A percentile compares a stretch with the other conserved stretches of the same genome.
These are phyloP conservation scores for Eupithecia insigniata DNA, from an alignment of 2,888 invertebrate species.

Conservation along the genomic window DNA sequence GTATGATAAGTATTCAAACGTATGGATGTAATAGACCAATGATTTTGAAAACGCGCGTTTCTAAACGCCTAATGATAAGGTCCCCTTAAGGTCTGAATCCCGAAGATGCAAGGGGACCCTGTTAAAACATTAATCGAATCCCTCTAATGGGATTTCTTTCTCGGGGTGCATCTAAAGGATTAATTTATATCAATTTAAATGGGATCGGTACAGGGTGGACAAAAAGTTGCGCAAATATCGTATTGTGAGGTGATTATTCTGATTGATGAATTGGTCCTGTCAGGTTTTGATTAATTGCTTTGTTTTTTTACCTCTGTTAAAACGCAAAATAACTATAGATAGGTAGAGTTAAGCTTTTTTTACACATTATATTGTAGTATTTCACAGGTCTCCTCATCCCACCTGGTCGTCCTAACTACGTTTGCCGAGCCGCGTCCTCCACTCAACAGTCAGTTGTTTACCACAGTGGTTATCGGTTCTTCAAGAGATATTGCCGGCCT, in stretches of 20 bases:
- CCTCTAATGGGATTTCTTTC: conserved; percentile 84
- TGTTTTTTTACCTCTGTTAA: not conserved
- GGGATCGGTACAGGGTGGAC: conserved; percentile 67
- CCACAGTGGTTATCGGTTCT: too few relatives aligned
- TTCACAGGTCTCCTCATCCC: too few relatives aligned
- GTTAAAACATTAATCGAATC: conserved; percentile 83
- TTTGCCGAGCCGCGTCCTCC: too few relatives aligned
- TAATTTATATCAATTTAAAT: conserved; percentile 85
- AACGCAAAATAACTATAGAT: not conserved
- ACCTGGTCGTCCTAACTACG: too few relatives aligned
- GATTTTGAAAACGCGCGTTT: not conserved
- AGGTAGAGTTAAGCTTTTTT: not conserved
- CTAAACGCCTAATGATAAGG: not conserved
- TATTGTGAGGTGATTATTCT: conserved; percentile 24
- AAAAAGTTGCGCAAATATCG: conserved; percentile 34
- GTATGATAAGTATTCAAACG: too few relatives aligned
- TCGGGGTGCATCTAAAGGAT: conserved; percentile 82
- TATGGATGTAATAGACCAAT: not conserved
- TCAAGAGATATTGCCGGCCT: too few relatives aligned
- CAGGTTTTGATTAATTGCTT: conserved; percentile 18
- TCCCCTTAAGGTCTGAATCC: conserved; percentile 14
- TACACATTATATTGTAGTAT: too few relatives aligned
- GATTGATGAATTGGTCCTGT: conserved; percentile 35
- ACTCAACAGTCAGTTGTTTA: too few relatives aligned
- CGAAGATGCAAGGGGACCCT: conserved; percentile 48